phyloP scores from a whole-genome alignment of 2,797 vertebrate species.

The Cheirogaleus major region DNA sequence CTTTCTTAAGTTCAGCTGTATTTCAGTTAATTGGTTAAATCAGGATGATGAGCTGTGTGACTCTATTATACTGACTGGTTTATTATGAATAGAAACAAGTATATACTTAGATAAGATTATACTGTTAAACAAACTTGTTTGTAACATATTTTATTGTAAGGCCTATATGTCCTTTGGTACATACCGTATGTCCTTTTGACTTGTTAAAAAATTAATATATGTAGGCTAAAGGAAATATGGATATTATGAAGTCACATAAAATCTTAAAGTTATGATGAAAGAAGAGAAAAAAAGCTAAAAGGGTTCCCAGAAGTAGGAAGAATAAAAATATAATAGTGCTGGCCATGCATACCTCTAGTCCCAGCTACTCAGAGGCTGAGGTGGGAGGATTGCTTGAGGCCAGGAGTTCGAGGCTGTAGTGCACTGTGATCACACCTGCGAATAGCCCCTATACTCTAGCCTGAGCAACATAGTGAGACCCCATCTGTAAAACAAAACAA shows the following conservation, averaged over 20 bases:
- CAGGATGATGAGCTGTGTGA: neutral
- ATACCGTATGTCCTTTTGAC: slow-evolving; percentile 25
- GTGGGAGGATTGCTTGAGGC: neutral
- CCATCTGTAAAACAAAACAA: neutral
- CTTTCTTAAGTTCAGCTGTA: neutral
- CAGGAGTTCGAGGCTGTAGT: neutral
- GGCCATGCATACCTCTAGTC: neutral
- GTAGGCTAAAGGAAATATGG: neutral
- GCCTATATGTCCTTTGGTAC: neutral
- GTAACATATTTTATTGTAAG: neutral
- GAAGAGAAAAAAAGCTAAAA: neutral
- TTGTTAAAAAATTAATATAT: slow-evolving; percentile 42
- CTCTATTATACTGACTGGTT: neutral
- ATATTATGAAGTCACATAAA: neutral
- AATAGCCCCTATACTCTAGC: neutral
- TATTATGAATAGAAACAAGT: neutral
- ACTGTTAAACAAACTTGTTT: neutral
- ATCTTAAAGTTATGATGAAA: neutral
- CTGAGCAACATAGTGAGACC: neutral
- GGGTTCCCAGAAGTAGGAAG: neutral
- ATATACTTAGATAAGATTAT: neutral
- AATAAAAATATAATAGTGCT: neutral
- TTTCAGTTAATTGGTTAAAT: slow-evolving; percentile 30
- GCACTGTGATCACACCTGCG: neutral
- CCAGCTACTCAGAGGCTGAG: neutral